These are phyloP conservation scores for Epinotia brunnichana DNA, from an alignment of 2,888 invertebrate species.

Conservation along the genomic window DNA sequence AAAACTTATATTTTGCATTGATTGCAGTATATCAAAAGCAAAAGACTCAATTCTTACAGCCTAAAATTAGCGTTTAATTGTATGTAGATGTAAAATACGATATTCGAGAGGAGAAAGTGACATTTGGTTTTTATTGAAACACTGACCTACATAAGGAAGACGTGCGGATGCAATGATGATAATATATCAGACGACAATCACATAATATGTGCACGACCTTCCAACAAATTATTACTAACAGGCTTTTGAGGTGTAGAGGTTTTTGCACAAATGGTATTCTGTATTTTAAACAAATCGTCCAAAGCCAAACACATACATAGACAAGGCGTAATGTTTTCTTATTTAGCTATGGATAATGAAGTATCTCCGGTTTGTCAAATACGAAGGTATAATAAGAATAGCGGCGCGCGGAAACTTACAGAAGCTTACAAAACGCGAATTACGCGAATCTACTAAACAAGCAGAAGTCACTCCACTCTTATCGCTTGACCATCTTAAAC, in stretches of 20 bases:
- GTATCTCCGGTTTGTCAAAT: too few relatives aligned
- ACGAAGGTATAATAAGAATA: too few relatives aligned
- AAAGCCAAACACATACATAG: too few relatives aligned
- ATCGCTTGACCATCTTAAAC: slow-evolving; percentile 26
- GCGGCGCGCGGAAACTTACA: neutral
- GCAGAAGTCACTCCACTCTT: slow-evolving; percentile 14
- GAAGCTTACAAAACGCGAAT: slow-evolving; percentile 16
- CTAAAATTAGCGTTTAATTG: slow-evolving; percentile 66
- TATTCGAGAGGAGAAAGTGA: slow-evolving; percentile 65
- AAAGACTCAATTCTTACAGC: slow-evolving; percentile 26
- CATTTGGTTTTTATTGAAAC: slow-evolving; percentile 45
- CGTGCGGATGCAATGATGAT: slow-evolving; percentile 19
- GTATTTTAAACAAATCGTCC: too few relatives aligned
- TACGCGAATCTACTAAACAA: neutral
- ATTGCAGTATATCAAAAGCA: slow-evolving; percentile 34
- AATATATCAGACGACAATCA: slow-evolving; percentile 10
- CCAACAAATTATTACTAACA: neutral
- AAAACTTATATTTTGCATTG: slow-evolving; percentile 15
- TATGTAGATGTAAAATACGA: slow-evolving; percentile 63
- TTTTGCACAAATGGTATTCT: neutral
- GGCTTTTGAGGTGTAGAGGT: neutral
- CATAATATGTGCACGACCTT: neutral
- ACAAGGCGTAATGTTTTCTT: neutral
- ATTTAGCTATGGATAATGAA: too few relatives aligned
- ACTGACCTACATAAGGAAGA: slow-evolving; percentile 25